These are phyloP conservation scores for Lissonota sp. DNA, from an alignment of 2,888 invertebrate genomes.

Conservation along the genomic window DNA sequence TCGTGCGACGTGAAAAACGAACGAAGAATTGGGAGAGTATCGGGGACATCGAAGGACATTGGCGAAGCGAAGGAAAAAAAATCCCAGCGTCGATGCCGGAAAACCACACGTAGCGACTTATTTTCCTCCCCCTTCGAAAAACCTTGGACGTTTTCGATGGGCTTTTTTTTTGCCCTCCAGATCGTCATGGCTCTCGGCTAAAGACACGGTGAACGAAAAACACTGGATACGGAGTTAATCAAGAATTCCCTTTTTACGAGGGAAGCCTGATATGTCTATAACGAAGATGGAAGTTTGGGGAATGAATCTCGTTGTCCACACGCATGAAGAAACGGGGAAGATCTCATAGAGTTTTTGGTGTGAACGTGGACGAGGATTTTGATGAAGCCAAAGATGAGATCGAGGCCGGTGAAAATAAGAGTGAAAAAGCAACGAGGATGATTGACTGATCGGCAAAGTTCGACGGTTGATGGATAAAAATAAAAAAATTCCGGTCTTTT, in stretches of 20 bases:
- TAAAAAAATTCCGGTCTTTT: too few species aligned
- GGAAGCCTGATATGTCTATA: slow-evolving; percentile 48
- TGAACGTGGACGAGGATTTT: too few species aligned
- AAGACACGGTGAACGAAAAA: slow-evolving; percentile 55
- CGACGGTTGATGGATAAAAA: too few species aligned
- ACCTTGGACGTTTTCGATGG: slow-evolving; percentile 22
- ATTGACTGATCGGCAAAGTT: slow-evolving; percentile 77
- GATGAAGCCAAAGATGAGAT: neutral
- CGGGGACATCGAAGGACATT: slow-evolving; percentile 35
- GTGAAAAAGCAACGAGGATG: slow-evolving; percentile 65
- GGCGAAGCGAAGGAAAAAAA: slow-evolving; percentile 35
- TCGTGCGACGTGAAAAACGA: neutral
- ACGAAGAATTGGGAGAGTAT: slow-evolving; percentile 38
- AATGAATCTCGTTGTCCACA: slow-evolving; percentile 1
- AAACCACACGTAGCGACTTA: slow-evolving; percentile 26
- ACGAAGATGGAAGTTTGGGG: slow-evolving; percentile 27
- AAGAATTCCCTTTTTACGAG: slow-evolving; percentile 74
- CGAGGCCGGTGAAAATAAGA: slow-evolving; percentile 11
- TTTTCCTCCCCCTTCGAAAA: slow-evolving; percentile 28
- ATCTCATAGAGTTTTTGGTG: slow-evolving; percentile 41
- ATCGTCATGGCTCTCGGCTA: slow-evolving; percentile 36
- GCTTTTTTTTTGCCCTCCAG: slow-evolving; percentile 7
- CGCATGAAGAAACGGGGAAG: slow-evolving; percentile 44
- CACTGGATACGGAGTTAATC: slow-evolving; percentile 71
- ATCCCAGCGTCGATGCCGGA: slow-evolving; percentile 52